Evolutionary conservation across 2,797 vertebrate species (phyloP).

Genomic region (Cetoscarus ocellatus): DNA sequence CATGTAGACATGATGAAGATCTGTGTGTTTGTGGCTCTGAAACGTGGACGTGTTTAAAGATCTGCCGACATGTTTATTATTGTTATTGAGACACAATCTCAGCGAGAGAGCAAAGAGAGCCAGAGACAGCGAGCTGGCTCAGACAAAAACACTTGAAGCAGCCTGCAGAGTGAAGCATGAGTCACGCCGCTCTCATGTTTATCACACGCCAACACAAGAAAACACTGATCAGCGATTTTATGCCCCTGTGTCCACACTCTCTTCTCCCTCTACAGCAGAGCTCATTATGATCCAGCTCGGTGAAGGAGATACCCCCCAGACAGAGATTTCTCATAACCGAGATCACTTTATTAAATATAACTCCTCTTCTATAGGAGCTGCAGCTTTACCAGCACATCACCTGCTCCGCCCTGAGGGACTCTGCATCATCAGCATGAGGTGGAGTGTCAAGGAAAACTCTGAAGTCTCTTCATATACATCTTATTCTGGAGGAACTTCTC

Average conservation of each 20-base stretch:
- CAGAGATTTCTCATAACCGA: constrained; percentile 12
- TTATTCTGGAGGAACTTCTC: no score
- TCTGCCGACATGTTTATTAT: not conserved
- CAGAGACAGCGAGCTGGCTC: not conserved
- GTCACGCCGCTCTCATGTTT: constrained; percentile 24
- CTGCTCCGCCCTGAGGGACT: no score
- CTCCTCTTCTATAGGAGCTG: no score
- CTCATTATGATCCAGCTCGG: constrained; percentile 17
- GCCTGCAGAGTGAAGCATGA: constrained; percentile 22
- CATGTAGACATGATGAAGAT: no score
- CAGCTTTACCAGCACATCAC: no score
- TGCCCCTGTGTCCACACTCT: constrained; percentile 1
- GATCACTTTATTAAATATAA: not conserved
- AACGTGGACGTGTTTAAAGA: not conserved
- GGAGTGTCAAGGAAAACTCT: no score
- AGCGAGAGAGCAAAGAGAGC: not conserved
- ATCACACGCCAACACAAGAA: constrained; percentile 10
- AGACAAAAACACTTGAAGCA: constrained; percentile 8
- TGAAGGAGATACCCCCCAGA: not conserved
- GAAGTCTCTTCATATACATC: no score
- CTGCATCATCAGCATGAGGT: no score
- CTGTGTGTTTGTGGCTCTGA: not conserved
- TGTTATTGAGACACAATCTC: not conserved
- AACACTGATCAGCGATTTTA: not conserved
- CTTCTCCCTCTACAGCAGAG: constrained; percentile 32